Base-by-base conservation (phyloP, 2,797 vertebrate genomes). In the Chrysocyon brachyurus region DNA sequence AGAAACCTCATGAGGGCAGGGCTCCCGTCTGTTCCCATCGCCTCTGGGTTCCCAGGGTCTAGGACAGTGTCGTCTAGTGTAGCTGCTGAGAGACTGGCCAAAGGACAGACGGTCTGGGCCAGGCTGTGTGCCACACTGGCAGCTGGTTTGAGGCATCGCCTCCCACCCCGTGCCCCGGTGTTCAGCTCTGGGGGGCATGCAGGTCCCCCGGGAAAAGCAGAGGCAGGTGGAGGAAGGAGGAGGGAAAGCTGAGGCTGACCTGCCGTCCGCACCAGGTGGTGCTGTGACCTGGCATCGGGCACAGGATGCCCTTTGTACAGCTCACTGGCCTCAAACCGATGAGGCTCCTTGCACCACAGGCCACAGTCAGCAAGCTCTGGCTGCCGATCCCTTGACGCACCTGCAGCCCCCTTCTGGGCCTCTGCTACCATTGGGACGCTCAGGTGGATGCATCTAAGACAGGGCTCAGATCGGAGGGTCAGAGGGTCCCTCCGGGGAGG, bases 251-350 rank as follows among this genome's bases (percentile, higher is more conserved):
- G 61, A 72, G 68, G 28, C 0, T 11, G 40, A 88, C 3, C 28
- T 21, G 57, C 40, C 17, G 46, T 82, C 6, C 1, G n/a, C 24
- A 1, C 3, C 57, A 75, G 57, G 78, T 22, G 10, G 83, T 0
- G 3, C 40, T 7, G 40, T 0, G 1, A 9, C 19, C 11, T 0
- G 12, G 33, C 11, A 12, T 9, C 0, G 14, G 12, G 8, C 26
- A 2, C 0, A 0, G 0, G 21, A 6, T 5, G 3, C 33, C 26
- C 40, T 40, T 5, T 46, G 83, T 11, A 26, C 31, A 49, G 24
- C 28, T 66, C 73, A 3, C 24, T n/a, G 12, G 52, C 1, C 1
- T 66, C 16, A 3, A 46, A 57, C 17, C 9, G 6, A 22, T 12
- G n/a, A 21, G 56, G 86, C 24, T 54, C 49, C 5, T 9, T 0